Evolutionary conservation across 2,113 vertebrate species (phyloP).

Genomic region (Toxotes chatareus): DNA sequence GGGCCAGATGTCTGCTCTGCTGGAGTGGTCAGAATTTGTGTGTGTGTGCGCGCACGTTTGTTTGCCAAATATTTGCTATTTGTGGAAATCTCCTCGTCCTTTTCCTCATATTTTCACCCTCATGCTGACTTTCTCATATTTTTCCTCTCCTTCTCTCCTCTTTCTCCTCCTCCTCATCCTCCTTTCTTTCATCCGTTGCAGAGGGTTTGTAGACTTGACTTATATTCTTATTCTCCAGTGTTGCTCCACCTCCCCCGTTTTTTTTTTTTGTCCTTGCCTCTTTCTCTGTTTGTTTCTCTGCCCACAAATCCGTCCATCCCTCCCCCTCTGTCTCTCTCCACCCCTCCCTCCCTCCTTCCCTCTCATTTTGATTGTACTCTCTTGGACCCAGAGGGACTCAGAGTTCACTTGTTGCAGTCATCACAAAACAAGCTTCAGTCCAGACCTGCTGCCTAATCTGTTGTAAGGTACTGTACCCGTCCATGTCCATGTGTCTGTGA

Average conservation of each 20-base stretch:
- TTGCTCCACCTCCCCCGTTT: conserved; percentile 24
- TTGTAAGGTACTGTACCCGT: conserved; percentile 56
- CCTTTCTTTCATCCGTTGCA: neutral
- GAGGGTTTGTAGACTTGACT: neutral
- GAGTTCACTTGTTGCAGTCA: conserved; percentile 48
- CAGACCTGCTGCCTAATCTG: conserved; percentile 11
- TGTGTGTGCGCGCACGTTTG: neutral
- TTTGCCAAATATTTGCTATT: neutral
- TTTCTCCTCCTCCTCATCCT: neutral
- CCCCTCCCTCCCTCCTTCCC: neutral
- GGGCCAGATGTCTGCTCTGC: conserved; percentile 72
- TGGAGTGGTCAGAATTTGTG: conserved; percentile 33
- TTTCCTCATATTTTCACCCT: neutral
- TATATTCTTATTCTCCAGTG: neutral
- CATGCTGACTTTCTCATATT: neutral
- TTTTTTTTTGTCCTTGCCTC: neutral
- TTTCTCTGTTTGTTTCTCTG: conserved; percentile 2
- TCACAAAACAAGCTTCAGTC: conserved; percentile 25
- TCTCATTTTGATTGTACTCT: conserved; percentile 26
- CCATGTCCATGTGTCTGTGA: neutral
- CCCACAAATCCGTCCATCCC: conserved; percentile 22
- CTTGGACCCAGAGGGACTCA: conserved; percentile 40
- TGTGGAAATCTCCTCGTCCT: neutral
- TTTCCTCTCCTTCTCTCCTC: no score
- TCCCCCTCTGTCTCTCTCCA: neutral